Percentiles rank a stretch among this genome's conserved stretches.
Conservation (phyloP, 2,113 vertebrate genomes). For the Eclectus roratus region DNA sequence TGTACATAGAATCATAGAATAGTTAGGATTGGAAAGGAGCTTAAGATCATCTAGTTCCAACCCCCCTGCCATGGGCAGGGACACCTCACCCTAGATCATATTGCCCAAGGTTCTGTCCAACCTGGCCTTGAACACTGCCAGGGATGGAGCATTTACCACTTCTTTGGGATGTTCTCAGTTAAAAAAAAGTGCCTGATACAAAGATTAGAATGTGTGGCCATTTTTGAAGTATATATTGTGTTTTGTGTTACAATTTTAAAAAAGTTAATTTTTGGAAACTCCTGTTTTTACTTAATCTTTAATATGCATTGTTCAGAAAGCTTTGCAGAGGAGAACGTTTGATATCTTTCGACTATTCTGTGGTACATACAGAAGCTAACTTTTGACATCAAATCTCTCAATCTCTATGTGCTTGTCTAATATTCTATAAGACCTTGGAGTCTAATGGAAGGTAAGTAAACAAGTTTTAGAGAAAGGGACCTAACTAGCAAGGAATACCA, state of each 20-base stretch:
- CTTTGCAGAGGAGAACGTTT: background rate
- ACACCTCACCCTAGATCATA: background rate
- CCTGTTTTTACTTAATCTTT: background rate
- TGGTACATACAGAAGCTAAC: background rate
- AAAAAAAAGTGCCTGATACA: background rate
- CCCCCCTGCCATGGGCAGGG: background rate
- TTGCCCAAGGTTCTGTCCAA: background rate
- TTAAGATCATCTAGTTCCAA: background rate
- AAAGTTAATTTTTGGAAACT: background rate
- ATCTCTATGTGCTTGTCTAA: background rate
- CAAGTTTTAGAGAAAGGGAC: background rate
- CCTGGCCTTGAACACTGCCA: background rate
- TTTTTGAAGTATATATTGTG: background rate
- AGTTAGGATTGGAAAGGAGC: background rate
- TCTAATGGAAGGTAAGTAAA: background rate
- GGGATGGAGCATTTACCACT: background rate
- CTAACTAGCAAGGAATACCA: background rate
- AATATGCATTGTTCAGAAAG: background rate
- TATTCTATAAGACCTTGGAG: background rate
- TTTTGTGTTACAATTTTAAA: background rate
- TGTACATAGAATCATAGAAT: background rate
- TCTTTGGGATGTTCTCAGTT: background rate
- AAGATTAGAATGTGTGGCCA: background rate
- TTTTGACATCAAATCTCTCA: background rate
- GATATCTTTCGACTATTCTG: background rate